Base-by-base conservation (phyloP, 2,113 vertebrate genomes). In the Aleadryas rufinucha region DNA sequence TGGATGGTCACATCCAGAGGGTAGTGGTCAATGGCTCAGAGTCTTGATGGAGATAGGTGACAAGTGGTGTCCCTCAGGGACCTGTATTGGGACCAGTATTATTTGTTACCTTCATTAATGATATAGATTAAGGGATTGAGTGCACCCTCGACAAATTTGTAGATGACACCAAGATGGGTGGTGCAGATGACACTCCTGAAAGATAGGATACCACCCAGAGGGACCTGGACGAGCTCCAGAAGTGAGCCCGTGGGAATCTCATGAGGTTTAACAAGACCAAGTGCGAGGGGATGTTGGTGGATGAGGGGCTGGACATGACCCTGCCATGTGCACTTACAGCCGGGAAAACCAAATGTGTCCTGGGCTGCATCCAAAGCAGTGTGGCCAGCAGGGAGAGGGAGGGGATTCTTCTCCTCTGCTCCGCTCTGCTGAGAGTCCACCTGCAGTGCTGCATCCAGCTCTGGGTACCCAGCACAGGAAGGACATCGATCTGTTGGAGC, bases 241-340 rank as follows among this genome's bases (percentile, higher is more conserved):
- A 47, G 9, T 83, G 11, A 39, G 14, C 30, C 61, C 0, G 0
- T 76, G 54, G 61, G 17, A 61, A 27, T 75, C 9, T 21, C 23
- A 15, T 41, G 21, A 35, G 10, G 8, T 76, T 83, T 68, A 83
- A 68, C 47, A 54, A 39, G 28, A n/a, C 39, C 16, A 24, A 37
- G 42, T 57, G 16, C 16, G 17, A 10, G n/a, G 4, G 23, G 7
- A 1, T 60, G 5, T 37, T 68, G 30, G 14, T 41, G 33, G 3
- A 13, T 35, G n/a, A 61, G 33, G 61, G 4, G 13, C 5, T 76
- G 24, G 30, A 22, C 11, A 13, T 31, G 47, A 61, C 9, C 21
- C 0, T 0, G 24, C 30, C 10, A 9, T 31, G 5, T 26, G 39
- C 33, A 21, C 20, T 75, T 14, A 3, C 31, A 50, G 2, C 44